Conservation (phyloP, 2,888 invertebrate genomes). For the Coremacera marginata region DNA sequence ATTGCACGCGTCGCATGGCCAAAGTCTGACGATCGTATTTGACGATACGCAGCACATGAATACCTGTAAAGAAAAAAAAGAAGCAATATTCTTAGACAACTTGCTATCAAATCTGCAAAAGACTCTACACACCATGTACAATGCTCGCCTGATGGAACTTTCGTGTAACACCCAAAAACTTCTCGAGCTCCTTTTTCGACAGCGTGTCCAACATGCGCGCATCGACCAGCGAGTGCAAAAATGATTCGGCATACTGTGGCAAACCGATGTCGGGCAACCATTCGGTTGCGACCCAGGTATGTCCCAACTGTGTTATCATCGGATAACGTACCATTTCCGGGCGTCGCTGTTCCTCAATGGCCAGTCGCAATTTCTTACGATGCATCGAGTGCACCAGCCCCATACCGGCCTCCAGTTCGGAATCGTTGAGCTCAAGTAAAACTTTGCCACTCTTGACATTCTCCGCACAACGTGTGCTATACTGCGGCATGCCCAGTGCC, state of each 20-base stretch:
- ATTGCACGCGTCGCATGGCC: conserved; percentile 87
- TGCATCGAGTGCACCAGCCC: conserved; percentile 95
- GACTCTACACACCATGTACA: conserved; percentile 77
- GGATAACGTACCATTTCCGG: conserved; percentile 90
- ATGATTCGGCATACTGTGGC: conserved; percentile 89
- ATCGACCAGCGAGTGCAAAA: conserved; percentile 90
- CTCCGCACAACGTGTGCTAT: conserved; percentile 89
- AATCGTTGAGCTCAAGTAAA: conserved; percentile 89
- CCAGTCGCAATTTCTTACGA: conserved; percentile 90
- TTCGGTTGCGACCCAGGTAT: conserved; percentile 94
- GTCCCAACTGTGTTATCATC: conserved; percentile 86
- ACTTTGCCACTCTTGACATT: conserved; percentile 97
- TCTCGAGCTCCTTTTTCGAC: conserved; percentile 94
- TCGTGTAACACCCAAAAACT: conserved; percentile 89
- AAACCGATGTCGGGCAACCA: conserved; percentile 94
- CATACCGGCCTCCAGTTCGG: conserved; percentile 90
- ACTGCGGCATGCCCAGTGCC: conserved; percentile 94
- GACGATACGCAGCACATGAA: conserved; percentile 90
- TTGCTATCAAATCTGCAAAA: not conserved
- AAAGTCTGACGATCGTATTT: conserved; percentile 93
- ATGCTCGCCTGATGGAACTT: conserved; percentile 96
- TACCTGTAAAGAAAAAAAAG: conserved; percentile 63
- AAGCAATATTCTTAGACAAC: not conserved
- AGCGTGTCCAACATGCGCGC: conserved; percentile 93
- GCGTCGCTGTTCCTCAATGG: conserved; percentile 92